These are phyloP conservation scores for Trachemys scripta DNA, from an alignment of 2,113 vertebrate species.

Conservation along the genomic window DNA sequence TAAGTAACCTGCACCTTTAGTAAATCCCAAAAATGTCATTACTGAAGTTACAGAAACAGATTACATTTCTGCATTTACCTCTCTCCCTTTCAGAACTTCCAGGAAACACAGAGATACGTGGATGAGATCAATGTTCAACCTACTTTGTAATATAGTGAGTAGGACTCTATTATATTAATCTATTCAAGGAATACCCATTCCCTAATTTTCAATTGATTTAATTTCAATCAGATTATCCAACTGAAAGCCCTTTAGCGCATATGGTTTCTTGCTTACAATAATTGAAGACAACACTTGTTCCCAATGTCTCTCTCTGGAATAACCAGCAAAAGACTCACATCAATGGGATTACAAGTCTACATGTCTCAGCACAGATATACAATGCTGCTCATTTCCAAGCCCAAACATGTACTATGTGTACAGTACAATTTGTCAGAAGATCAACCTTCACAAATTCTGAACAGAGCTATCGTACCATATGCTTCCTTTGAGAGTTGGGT, in stretches of 20 bases:
- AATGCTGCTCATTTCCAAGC: background rate
- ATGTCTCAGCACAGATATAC: background rate
- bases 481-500: background rate
- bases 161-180: background rate
- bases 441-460: background rate
- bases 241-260: background rate
- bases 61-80: background rate
- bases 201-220: background rate
- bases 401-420: background rate
- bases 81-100: background rate
- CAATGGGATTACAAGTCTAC: background rate
- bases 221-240: background rate
- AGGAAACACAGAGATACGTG: background rate
- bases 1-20: background rate
- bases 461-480: background rate
- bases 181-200: background rate
- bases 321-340: background rate
- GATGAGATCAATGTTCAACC: background rate
- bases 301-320: background rate
- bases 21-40: fast-evolving
- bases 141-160: background rate
- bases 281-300: background rate
- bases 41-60: background rate
- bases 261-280: background rate
- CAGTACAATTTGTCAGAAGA: background rate